Evolutionary conservation across 2,113 vertebrate species (phyloP), one percentile per base, ranked within the genome.

Genomic region (Platycercus adscitus): DNA sequence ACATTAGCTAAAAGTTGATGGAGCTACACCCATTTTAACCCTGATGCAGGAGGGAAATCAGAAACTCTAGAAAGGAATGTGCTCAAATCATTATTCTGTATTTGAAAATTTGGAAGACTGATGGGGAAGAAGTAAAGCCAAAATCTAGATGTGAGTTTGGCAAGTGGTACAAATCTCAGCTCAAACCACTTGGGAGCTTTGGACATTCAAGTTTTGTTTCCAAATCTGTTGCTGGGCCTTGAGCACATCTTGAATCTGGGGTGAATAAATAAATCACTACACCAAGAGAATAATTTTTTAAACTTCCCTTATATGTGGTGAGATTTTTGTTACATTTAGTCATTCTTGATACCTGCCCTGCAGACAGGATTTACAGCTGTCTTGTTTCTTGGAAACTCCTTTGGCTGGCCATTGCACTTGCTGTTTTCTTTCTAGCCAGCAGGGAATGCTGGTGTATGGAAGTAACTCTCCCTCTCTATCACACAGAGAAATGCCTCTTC

Each of bases 401-500:
- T 26, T 56, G 37, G 24, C 46, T 86, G 61, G 31, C 76, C 69
- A 66, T 31, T 64, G 60, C 33, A 46, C 70, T 69, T 93, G 93
- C 80, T 94, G 80, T 95, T 96, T 95, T 66, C 79, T 69, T 73
- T 58, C 46, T n/a, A 96, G 76, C 88, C 95, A 91, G 92, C 72
- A 96, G 95, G 72, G 90, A 97, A 96, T 96, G 92, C 90, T 96
- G 85, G 76, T 94, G 93, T 31, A 81, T 90, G 93, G 79, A 96
- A 81, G 69, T 50, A 95, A 89, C 37, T 82, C 58, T 88, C 49
- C 29, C 25, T 56, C 49, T 10, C 13, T 60, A 2, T 55, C 37
- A 16, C 9, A 31, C 7, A 9, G 79, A 96, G 64, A 88, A 91
- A 63, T 49, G 28, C 35, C 25, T 94, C 41, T 53, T 92, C 37